These are phyloP conservation scores for Gallirallus australis DNA, from an alignment of 2,797 vertebrate species.

Conservation along the genomic window DNA sequence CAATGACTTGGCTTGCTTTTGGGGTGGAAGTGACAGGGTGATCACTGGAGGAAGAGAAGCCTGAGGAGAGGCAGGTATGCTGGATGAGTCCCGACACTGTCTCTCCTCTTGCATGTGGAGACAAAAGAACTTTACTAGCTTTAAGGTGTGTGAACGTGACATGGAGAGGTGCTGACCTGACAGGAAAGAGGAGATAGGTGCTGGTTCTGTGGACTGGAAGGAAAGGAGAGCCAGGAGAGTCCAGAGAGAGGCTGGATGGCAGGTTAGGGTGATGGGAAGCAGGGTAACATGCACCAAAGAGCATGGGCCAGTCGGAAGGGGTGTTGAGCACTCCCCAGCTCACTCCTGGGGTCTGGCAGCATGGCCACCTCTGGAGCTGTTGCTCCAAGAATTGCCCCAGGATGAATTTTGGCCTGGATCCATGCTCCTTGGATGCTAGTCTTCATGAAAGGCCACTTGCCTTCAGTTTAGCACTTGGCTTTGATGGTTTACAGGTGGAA, in stretches of 20 bases:
- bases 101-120: neutral
- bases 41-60: neutral
- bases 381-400: neutral
- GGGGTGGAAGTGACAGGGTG: neutral
- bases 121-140: neutral
- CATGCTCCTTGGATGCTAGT: accelerated
- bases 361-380: neutral
- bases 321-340: accelerated
- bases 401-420: neutral
- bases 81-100: neutral
- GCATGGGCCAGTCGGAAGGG: neutral
- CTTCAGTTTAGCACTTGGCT: neutral
- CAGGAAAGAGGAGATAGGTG: accelerated
- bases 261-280: neutral
- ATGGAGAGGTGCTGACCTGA: neutral
- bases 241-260: neutral
- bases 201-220: neutral
- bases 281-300: neutral
- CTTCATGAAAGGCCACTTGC: neutral
- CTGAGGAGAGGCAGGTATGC: accelerated
- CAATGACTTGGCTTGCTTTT: neutral
- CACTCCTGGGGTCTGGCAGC: neutral
- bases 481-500: neutral
- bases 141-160: accelerated
- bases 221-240: neutral